Percentiles rank a stretch among this genome's conserved stretches.
phyloP scores from a whole-genome alignment of 2,797 vertebrate species.

The Melanotaenia boesemani region DNA sequence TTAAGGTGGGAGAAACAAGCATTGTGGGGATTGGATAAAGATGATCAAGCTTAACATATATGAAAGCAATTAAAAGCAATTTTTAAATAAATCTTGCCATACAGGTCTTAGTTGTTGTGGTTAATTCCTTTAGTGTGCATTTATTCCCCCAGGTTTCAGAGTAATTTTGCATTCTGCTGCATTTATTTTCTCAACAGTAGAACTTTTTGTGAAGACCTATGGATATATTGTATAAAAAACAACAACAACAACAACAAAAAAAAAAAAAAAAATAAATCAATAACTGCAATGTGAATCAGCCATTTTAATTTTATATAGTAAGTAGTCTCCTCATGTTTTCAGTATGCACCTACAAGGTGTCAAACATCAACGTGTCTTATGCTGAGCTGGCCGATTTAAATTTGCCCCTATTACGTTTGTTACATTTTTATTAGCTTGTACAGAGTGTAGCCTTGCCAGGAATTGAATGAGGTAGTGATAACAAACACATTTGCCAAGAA shows the following conservation, averaged over 20 bases:
- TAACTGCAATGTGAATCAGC: conserved; percentile 1
- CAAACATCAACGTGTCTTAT: conserved; percentile 55
- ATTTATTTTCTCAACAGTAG: conserved; percentile 18
- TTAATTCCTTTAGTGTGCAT: conserved; percentile 50
- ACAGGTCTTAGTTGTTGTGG: conserved; percentile 40
- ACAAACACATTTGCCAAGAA: conserved; percentile 59
- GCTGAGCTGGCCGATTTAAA: conserved; percentile 72
- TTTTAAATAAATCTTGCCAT: conserved; percentile 52
- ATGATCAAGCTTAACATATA: conserved; percentile 49
- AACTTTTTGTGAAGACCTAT: conserved; percentile 11
- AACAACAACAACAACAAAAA: not conserved
- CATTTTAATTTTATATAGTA: conserved; percentile 11
- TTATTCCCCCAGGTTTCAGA: conserved; percentile 29
- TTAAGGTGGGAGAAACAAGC: conserved; percentile 46
- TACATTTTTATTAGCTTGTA: conserved; percentile 76
- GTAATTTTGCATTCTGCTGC: conserved; percentile 43
- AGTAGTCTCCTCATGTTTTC: conserved; percentile 51
- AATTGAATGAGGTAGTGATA: conserved; percentile 64
- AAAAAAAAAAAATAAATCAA: conserved; percentile 9
- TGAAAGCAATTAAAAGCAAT: conserved; percentile 33
- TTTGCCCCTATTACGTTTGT: conserved; percentile 64
- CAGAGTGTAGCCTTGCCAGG: conserved; percentile 60
- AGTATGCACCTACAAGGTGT: conserved; percentile 57
- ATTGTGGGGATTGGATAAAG: conserved; percentile 50
- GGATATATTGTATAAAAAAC: not conserved